Percentiles rank a stretch among this genome's conserved stretches.
Evolutionary conservation across 2,113 vertebrate genomes (phyloP).

Genomic region (Aleadryas rufinucha): DNA sequence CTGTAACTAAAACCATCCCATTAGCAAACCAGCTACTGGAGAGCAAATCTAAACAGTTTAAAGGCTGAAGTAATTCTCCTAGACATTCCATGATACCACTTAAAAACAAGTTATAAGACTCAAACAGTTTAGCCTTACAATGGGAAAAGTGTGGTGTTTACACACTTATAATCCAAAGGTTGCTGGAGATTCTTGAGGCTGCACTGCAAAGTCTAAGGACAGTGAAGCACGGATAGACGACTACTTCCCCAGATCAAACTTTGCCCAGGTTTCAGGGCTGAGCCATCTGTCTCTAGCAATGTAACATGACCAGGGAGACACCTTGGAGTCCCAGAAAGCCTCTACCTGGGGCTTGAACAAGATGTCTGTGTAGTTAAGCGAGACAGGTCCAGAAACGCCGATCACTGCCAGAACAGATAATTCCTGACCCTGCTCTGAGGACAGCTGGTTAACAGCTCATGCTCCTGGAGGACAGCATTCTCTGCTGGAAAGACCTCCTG

Average conservation of each 20-base stretch:
- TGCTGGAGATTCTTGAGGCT: not conserved
- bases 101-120: not conserved
- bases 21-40: conserved; percentile 61
- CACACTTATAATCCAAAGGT: not conserved
- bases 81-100: not conserved
- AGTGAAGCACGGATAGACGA: not conserved
- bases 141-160: not conserved
- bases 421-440: not conserved
- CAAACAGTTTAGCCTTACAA: not conserved
- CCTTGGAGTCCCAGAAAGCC: not conserved
- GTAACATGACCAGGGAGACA: not conserved
- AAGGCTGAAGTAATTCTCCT: not conserved
- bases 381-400: not conserved
- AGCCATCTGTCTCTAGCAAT: not conserved
- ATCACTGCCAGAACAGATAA: not conserved
- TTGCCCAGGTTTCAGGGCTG: not conserved
- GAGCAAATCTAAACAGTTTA: not conserved
- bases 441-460: not conserved
- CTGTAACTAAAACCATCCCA: conserved; percentile 87
- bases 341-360: not conserved
- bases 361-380: not conserved
- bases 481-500: not conserved
- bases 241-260: not conserved
- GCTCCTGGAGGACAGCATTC: not conserved
- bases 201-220: not conserved